Evolutionary conservation across 2,888 invertebrate genomes (phyloP), one percentile per base, ranked within the genome.

Genomic region (Philereme transversata): DNA sequence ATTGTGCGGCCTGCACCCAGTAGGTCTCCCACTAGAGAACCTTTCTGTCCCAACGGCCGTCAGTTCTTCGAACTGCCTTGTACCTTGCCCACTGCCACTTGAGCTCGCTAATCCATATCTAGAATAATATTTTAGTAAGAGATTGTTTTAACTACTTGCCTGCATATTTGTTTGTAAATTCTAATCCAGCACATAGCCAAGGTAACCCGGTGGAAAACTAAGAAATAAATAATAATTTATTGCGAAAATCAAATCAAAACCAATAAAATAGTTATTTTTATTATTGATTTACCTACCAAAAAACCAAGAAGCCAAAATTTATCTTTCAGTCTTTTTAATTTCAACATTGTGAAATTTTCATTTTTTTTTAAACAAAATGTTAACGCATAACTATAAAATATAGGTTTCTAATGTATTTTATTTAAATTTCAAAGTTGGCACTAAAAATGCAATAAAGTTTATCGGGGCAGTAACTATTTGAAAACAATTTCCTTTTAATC

Each of bases 151-250:
- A 22, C 1, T 22, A 22, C 22, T 22, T 22, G 22, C 22, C 22
- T 22, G 35, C 56, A n/a, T 38, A 50, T 33, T n/a, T 33, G 34
- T 51, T 11, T 43, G 4, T 34, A 46, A 35, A 57, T 9, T 51
- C 57, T 5, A n/a, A 51, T 38, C 52, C 52, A 5, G 44, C 9
- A 4, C 36, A 44, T 22, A 5, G 34, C n/a, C 48, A 43, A 9
- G 47, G 36, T 33, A 47, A 7, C n/a, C 33, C 44, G 52, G 48
- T 52, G 8, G 52, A 44, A 8, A 58, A 38, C 58, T 58, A 10
- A 51, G 10, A 51, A 53, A 35, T 5, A 10, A 52, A 38, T 34
- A 33, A 34, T 40, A 5, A 8, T 40, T 40, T 36, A 36, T 36
- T 6, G 40, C 8, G 40, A 40, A 40, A 6, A 6, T 40, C 5